Evolutionary conservation across 2,113 vertebrate genomes (phyloP).

Genomic region (Cephalophus harveyi): DNA sequence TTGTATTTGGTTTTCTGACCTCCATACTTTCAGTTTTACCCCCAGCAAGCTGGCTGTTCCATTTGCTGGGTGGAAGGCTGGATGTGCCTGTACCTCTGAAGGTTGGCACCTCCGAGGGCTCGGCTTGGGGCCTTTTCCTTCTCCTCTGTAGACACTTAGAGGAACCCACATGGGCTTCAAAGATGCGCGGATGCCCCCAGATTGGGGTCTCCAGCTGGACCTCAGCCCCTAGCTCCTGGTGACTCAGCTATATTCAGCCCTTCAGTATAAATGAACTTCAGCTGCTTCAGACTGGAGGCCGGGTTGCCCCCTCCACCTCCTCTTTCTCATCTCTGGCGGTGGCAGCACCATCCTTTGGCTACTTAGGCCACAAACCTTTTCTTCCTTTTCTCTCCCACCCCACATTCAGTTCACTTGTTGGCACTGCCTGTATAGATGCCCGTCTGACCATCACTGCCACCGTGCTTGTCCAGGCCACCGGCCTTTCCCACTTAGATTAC

Average conservation of each 20-base stretch:
- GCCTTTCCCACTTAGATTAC: background rate
- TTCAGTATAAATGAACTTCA: background rate
- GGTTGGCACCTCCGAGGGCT: rapidly evolving
- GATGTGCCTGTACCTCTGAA: background rate
- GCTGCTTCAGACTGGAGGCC: background rate
- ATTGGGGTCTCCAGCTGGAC: background rate
- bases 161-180: background rate
- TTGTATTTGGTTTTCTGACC: background rate
- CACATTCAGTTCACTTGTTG: rapidly evolving
- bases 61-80: background rate
- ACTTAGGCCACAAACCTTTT: background rate
- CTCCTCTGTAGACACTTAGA: background rate
- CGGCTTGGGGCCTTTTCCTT: background rate
- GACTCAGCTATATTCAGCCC: rapidly evolving
- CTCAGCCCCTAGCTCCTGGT: background rate
- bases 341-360: background rate
- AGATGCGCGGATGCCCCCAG: background rate
- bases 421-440: no score
- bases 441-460: rapidly evolving
- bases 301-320: rapidly evolving
- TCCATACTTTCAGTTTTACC: no score
- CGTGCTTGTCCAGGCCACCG: rapidly evolving
- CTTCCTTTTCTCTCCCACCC: background rate
- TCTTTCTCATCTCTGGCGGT: background rate
- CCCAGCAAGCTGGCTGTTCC: rapidly evolving